A percentile compares a stretch with the other conserved stretches of the same genome.
These are phyloP conservation scores for Gnathonemus longibarbis DNA, from an alignment of 2,113 vertebrate species.

Conservation along the genomic window DNA sequence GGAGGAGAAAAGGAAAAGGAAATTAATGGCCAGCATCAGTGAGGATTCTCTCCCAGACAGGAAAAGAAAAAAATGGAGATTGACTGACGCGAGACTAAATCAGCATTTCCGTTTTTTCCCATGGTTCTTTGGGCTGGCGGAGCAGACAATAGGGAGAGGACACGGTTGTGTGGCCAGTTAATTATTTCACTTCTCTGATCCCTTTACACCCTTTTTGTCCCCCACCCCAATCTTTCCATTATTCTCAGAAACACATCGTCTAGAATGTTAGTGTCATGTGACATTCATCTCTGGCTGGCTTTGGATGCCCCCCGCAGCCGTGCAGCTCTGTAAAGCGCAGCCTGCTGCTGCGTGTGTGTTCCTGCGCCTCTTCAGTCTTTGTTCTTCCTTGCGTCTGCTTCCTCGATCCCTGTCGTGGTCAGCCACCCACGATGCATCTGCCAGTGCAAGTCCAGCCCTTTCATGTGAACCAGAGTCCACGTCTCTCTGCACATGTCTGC, in stretches of 20 bases:
- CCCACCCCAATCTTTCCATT: neutral
- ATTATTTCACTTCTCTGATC: slow-evolving; percentile 47
- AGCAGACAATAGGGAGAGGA: slow-evolving; percentile 55
- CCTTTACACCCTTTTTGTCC: neutral
- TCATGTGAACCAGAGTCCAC: neutral
- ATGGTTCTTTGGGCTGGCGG: slow-evolving; percentile 37
- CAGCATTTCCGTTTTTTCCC: slow-evolving; percentile 53
- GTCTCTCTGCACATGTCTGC: neutral
- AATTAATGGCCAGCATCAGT: slow-evolving; percentile 24
- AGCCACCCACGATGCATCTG: slow-evolving; percentile 8
- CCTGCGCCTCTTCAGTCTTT: neutral
- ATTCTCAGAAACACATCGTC: slow-evolving; percentile 14
- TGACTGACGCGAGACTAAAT: slow-evolving; percentile 53
- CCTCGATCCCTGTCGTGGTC: neutral
- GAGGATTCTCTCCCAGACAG: slow-evolving; percentile 33
- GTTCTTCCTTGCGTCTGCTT: neutral
- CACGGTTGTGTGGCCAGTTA: slow-evolving; percentile 53
- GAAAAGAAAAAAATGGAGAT: slow-evolving; percentile 34
- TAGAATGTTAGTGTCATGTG: slow-evolving; percentile 4
- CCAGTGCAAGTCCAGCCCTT: neutral
- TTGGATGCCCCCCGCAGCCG: neutral
- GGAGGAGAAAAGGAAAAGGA: neutral
- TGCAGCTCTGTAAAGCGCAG: neutral
- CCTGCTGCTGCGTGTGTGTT: neutral
- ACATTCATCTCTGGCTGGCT: neutral